Evolutionary conservation across 2,113 vertebrate genomes (phyloP).

Genomic region (Cyprinodon variegatus): DNA sequence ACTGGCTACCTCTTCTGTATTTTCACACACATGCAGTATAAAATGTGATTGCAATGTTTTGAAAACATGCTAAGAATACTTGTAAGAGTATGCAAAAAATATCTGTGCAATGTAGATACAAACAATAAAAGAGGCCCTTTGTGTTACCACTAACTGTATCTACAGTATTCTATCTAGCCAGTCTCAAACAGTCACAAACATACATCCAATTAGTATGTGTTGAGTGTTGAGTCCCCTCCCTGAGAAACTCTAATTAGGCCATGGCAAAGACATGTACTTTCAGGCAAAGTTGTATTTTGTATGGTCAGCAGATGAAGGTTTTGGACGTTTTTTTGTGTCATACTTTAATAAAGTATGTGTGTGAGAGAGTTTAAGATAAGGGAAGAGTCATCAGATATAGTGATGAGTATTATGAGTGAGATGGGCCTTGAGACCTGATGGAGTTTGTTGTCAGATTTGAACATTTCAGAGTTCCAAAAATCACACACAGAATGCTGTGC

Average conservation of each 20-base stretch:
- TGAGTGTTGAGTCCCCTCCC: slow-evolving; percentile 55
- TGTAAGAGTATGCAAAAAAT: slow-evolving; percentile 1
- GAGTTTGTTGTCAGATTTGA: slow-evolving; percentile 61
- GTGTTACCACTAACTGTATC: slow-evolving; percentile 75
- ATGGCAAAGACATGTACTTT: slow-evolving; percentile 41
- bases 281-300: slow-evolving; percentile 1
- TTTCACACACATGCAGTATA: slow-evolving; percentile 28
- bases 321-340: slow-evolving; percentile 51
- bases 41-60: slow-evolving; percentile 17
- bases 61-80: slow-evolving; percentile 15
- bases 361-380: slow-evolving; percentile 54
- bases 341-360: slow-evolving; percentile 58
- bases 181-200: slow-evolving; percentile 67
- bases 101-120: slow-evolving; percentile 8
- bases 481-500: too few relatives aligned
- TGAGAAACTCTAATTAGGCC: slow-evolving; percentile 68
- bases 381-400: slow-evolving; percentile 32
- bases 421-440: slow-evolving; percentile 58
- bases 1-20: neutral
- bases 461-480: slow-evolving; percentile 52
- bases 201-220: slow-evolving; percentile 71
- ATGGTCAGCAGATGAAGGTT: slow-evolving; percentile 41
- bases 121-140: slow-evolving; percentile 35
- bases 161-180: slow-evolving; percentile 54
- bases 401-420: slow-evolving; percentile 28